Evolutionary conservation across 2,888 invertebrate genomes (phyloP), one percentile per base, ranked within the genome.

Genomic region (Dione vanillae): DNA sequence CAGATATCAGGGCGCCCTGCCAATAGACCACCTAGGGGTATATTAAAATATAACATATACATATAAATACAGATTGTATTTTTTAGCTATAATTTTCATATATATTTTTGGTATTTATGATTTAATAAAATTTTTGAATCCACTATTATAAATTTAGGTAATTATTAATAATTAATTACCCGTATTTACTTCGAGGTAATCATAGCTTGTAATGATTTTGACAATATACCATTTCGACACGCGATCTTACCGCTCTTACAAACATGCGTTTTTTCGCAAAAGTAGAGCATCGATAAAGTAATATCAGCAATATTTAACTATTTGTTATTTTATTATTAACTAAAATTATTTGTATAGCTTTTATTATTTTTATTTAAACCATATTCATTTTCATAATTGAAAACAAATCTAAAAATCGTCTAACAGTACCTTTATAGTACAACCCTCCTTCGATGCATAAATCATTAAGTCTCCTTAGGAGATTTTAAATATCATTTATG

Each of bases 1-100:
- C 71, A 59, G 72, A 66, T 64, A 12, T 51, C 54, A 58, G 61
- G 52, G 65, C 68, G 43, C 19, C 20, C 41, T 43, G 59, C 41
- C 59, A 19, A 59, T 20, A 64, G 49, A 64, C 64, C 64, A 40
- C 40, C 64, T 64, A 14, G 43, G 19, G n/a, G 9, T 35, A 20
- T 20, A 64, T 37, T 56, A 9, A 40, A 2, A 16, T n/a, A 56
- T 1, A 40, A 16, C 37, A 20, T 20, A 12, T 12, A 20, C 0
- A 0, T 11, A 51, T 27, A 20, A 3, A 19, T 11, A n/a, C n/a
- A n/a, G n/a, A n/a, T n/a, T n/a, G n/a, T n/a, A n/a, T n/a, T n/a
- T n/a, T n/a, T n/a, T n/a, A n/a, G n/a, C n/a, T n/a, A n/a, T n/a
- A n/a, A n/a, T 27, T 27, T 27, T 27, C 5, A 27, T 27, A 27